Evolutionary conservation across 2,113 vertebrate genomes (phyloP), one percentile per base, ranked within the genome.

Genomic region (Turdus rufiventris): DNA sequence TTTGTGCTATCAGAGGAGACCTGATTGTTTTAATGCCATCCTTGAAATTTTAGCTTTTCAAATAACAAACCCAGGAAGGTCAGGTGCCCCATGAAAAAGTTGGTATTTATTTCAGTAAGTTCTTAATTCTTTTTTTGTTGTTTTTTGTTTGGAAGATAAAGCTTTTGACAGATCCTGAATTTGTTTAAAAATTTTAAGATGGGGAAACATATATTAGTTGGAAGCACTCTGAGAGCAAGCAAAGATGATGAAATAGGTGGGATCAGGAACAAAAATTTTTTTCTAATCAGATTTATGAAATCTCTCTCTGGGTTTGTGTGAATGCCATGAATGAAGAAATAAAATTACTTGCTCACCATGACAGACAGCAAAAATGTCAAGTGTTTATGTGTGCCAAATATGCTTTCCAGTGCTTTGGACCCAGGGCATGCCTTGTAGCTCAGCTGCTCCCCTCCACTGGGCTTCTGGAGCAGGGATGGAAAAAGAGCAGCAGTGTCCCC

Each of bases 321-420:
- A 90, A 33, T 90, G 29, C 38, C 50, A 31, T 40, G 53, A 76
- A 70, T n/a, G 38, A 67, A 81, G 51, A 31, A 60, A 61, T 61
- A 51, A 53, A 62, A 19, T 12, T 24, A 48, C 36, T 70, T 58
- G 20, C 47, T 60, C 48, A 13, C 21, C 17, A 8, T 38, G 36
- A 63, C 7, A 74, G 34, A 29, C 51, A 76, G 48, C 3, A 56
- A 40, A 87, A 78, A 36, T 18, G 2, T 50, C 40, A 78, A 57
- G 42, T 2, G 1, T 42, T 4, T 48, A 54, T 51, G 18, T 36
- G 12, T 2, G 1, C 11, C 43, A 1, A 57, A 6, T 68, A 48
- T 68, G 31, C 18, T 89, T 84, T 77, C 47, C 48, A 67, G 38
- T 58, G 66, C 73, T 81, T 87, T 72, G n/a, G 18, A 26, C n/a